phyloP scores from a whole-genome alignment of 2,113 vertebrate species.

The Delphinapterus leucas region DNA sequence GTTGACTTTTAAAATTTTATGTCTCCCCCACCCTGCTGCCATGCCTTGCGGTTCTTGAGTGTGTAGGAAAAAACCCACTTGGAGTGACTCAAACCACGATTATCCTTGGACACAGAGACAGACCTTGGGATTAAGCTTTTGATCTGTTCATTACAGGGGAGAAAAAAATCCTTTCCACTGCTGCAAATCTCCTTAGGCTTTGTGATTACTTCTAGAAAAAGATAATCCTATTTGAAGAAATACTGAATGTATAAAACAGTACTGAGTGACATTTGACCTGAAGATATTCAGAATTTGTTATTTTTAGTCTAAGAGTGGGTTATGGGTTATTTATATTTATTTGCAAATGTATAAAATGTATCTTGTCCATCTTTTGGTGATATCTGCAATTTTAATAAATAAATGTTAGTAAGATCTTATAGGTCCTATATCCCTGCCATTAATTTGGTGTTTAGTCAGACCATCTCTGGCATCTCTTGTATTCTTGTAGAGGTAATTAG shows the following conservation, averaged over 20 bases:
- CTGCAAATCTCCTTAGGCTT: slow-evolving; percentile 62
- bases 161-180: neutral
- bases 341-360: neutral
- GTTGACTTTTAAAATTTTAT: neutral
- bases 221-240: slow-evolving; percentile 65
- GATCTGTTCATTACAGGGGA: slow-evolving; percentile 62
- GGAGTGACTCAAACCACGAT: slow-evolving; percentile 32
- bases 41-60: neutral
- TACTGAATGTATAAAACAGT: slow-evolving; percentile 13
- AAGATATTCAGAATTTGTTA: slow-evolving; percentile 11
- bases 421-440: neutral
- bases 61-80: neutral
- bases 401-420: neutral
- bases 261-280: neutral
- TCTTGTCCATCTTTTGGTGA: neutral
- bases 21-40: too few relatives aligned
- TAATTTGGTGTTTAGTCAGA: neutral
- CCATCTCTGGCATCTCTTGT: neutral
- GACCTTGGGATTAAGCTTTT: slow-evolving; percentile 59
- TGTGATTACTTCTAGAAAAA: slow-evolving; percentile 59
- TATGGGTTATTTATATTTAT: neutral
- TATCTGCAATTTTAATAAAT: neutral
- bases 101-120: slow-evolving; percentile 38
- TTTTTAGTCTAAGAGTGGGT: neutral
- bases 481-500: neutral